Evolutionary conservation across 2,888 invertebrate genomes (phyloP).

Genomic region (Ephialtes manifestator): DNA sequence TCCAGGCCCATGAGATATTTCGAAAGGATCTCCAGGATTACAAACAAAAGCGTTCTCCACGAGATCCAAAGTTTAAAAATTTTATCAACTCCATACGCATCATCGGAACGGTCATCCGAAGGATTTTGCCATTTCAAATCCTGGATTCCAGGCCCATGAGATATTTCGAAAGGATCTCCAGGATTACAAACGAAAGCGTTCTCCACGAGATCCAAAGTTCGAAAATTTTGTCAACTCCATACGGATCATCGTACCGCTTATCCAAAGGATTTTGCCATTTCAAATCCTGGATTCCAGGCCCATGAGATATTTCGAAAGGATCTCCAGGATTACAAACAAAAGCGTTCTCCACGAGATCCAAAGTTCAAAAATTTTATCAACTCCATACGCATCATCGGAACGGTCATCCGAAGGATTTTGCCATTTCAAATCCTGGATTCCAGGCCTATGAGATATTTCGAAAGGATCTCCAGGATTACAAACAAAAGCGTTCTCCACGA

Average conservation of each 20-base stretch:
- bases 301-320: no score
- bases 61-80: constrained; percentile 23
- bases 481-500: constrained; percentile 18
- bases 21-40: constrained; percentile 40
- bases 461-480: constrained; percentile 35
- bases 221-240: background rate
- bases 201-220: constrained; percentile 24
- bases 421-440: background rate
- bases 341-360: constrained; percentile 16
- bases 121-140: background rate
- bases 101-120: background rate
- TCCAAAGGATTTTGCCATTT: background rate
- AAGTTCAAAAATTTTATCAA: constrained; percentile 3
- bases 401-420: background rate
- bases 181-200: constrained; percentile 8
- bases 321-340: constrained; percentile 32
- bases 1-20: no score
- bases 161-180: no score
- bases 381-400: background rate
- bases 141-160: no score
- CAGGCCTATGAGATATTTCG: no score
- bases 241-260: background rate
- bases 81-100: background rate
- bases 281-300: no score
- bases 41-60: constrained; percentile 4